phyloP scores from a whole-genome alignment of 2,797 vertebrate genomes.

The Craterocephalus amniculus region DNA sequence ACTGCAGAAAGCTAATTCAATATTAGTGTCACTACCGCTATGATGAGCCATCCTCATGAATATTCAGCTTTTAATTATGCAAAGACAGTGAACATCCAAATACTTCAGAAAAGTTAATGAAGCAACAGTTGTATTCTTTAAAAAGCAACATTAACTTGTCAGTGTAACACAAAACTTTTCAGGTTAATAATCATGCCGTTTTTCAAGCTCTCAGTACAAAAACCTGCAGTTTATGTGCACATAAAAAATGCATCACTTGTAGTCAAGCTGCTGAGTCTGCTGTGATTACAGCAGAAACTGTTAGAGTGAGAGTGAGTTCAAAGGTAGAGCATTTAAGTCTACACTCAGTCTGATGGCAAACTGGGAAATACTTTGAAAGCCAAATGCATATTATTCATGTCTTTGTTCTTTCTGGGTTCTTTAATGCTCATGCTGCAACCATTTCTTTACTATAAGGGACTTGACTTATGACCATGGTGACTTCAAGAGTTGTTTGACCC shows the following conservation, averaged over 20 bases:
- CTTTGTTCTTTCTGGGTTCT: neutral
- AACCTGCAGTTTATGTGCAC: constrained; percentile 38
- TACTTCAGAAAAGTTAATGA: neutral
- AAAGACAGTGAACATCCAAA: neutral
- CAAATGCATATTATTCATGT: neutral
- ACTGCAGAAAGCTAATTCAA: constrained; percentile 6
- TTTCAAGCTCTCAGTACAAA: constrained; percentile 35
- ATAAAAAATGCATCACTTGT: constrained; percentile 30
- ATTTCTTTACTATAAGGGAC: neutral
- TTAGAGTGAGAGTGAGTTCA: constrained; percentile 62
- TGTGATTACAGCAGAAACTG: constrained; percentile 47
- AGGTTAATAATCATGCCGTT: constrained; percentile 14
- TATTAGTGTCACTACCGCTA: constrained; percentile 8
- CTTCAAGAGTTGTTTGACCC: no score
- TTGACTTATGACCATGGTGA: no score
- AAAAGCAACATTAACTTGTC: constrained; percentile 10
- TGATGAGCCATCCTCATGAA: neutral
- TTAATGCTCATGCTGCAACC: neutral
- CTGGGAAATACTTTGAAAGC: neutral
- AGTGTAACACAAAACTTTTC: constrained; percentile 12
- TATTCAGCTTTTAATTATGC: neutral
- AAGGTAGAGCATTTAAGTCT: constrained; percentile 47
- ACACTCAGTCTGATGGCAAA: constrained; percentile 27
- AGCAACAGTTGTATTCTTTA: constrained; percentile 1
- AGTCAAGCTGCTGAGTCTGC: constrained; percentile 38